Base-by-base conservation (phyloP, 1,140 invertebrate species). In the Drosophila jambulina region DNA sequence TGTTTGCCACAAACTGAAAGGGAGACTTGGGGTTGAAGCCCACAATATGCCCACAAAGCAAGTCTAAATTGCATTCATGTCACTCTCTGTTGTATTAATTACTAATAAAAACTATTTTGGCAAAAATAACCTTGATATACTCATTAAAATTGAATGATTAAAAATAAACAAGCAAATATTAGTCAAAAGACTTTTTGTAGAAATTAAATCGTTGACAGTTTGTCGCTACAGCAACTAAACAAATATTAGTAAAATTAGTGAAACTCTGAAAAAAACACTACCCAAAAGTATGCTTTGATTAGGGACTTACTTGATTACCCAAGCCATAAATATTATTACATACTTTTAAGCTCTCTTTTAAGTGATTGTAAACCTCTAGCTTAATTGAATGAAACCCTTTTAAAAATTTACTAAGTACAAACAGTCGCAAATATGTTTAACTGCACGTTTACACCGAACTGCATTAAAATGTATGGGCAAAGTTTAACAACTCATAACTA, bases 401-500 rank as follows among this genome's bases (percentile, higher is more conserved):
- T 34, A 12, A 23, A 34, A 42, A 13, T 40, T 40, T 19, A 9
- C 17, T 23, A 9, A 17, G 2, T 17, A 23, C 36, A 25, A 67
- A 46, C 48, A n/a, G 42, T 67, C 38, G 19, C 3, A 64, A 42
- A 38, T 69, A 34, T 23, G 13, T 32, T 62, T 12, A 40, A 29
- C 32, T 23, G 34, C 42, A 45, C 17, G 19, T 29, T 38, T 29
- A 13, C 42, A 48, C 8, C 6, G 2, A 70, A 27, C 12, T 19
- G 42, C 38, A 48, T 27, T 12, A 71, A 34, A 69, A 51, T 68
- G 34, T 13, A 25, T 13, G 38, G 23, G 32, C 3, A 51, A 72
- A 72, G 21, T 72, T 72, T 34, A 32, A 38, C 38, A 74, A 49
- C 45, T 60, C 54, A 60, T 60, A 72, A 72, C 53, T 42, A 23